These are phyloP conservation scores for Cepphus grylle DNA, from an alignment of 2,113 vertebrate genomes.

Conservation along the genomic window DNA sequence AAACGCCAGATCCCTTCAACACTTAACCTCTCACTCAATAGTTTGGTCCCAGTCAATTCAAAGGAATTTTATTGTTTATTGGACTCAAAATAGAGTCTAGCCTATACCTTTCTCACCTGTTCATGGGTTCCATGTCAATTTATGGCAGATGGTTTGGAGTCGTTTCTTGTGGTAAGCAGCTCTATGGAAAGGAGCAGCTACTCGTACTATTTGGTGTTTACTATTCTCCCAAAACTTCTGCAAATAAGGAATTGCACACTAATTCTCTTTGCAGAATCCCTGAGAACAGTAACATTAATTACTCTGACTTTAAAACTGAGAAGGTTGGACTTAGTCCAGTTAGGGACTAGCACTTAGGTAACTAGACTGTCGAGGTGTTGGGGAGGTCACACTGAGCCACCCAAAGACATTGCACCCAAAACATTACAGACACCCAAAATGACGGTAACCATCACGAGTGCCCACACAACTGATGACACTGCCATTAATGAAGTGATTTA, in stretches of 20 bases:
- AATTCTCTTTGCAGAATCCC: neutral
- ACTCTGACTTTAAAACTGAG: neutral
- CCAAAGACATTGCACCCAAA: neutral
- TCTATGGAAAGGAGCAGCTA: neutral
- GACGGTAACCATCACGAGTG: fast-evolving
- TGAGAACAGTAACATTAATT: neutral
- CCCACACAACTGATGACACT: fast-evolving
- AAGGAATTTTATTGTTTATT: neutral
- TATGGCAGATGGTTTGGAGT: neutral
- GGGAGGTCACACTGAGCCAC: neutral
- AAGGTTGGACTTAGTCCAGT: neutral
- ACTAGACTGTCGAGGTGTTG: neutral
- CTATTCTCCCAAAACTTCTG: neutral
- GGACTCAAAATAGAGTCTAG: neutral
- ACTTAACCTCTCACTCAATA: neutral
- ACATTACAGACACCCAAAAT: neutral
- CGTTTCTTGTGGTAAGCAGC: neutral
- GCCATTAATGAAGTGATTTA: neutral
- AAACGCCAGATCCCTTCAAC: neutral
- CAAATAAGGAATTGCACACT: neutral
- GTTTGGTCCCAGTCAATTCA: neutral
- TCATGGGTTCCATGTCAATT: neutral
- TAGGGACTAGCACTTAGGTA: neutral
- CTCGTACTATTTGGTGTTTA: neutral
- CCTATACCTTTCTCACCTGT: neutral